phyloP scores from a whole-genome alignment of 2,113 vertebrate genomes.

The Saccopteryx leptura region DNA sequence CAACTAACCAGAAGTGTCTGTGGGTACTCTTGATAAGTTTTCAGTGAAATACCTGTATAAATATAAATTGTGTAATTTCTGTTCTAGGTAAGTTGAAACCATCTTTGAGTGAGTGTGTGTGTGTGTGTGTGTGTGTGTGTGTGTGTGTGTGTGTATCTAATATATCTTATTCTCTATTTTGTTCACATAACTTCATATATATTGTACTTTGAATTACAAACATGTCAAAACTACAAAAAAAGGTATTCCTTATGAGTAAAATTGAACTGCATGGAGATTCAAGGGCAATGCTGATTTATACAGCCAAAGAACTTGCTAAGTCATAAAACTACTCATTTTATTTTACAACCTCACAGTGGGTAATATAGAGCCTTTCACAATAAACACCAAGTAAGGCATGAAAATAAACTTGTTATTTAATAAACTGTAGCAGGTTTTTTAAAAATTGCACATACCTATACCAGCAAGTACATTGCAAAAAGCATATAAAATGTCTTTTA shows the following conservation, averaged over 20 bases:
- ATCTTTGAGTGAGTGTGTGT: neutral
- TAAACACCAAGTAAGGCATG: neutral
- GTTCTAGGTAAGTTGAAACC: neutral
- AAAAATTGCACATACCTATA: neutral
- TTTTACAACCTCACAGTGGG: neutral
- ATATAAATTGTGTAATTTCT: neutral
- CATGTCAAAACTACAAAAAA: neutral
- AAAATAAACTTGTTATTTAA: constrained; percentile 4
- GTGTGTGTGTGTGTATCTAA: neutral
- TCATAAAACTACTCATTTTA: constrained; percentile 36
- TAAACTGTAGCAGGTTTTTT: neutral
- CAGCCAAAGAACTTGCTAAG: neutral
- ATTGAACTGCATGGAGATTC: neutral
- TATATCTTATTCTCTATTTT: neutral
- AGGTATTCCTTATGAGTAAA: neutral
- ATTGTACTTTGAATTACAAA: constrained; percentile 6
- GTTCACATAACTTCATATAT: neutral
- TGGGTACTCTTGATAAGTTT: neutral
- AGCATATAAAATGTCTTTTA: constrained; percentile 3
- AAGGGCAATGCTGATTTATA: neutral
- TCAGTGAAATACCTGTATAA: neutral
- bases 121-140: neutral
- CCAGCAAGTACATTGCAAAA: neutral
- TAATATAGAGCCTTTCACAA: neutral
- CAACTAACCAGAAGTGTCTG: neutral